These are phyloP conservation scores for Brachycybe producta DNA, from an alignment of 2,888 invertebrate genomes.

Conservation along the genomic window DNA sequence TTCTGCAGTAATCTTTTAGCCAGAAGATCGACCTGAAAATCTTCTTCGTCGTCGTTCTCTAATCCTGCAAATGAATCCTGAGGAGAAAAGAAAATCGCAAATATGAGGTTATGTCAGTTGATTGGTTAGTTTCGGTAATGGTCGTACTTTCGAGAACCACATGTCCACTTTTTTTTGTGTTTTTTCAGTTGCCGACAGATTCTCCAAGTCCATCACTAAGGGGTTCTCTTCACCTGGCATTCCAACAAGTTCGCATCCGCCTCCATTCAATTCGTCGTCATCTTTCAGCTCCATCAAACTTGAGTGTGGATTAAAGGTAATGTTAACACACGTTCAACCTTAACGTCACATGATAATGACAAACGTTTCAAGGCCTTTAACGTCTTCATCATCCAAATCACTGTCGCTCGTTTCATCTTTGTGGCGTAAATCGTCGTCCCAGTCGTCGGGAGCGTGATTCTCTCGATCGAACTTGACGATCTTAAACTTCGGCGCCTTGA, in stretches of 20 bases:
- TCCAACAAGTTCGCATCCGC: slow-evolving; percentile 35
- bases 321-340: background rate
- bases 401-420: too few species aligned
- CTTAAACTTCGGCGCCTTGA: too few species aligned
- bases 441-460: too few species aligned
- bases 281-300: slow-evolving; percentile 17
- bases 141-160: slow-evolving; percentile 61
- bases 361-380: background rate
- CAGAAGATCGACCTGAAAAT: slow-evolving; percentile 43
- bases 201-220: slow-evolving; percentile 64
- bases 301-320: background rate
- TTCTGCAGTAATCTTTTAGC: slow-evolving; percentile 1
- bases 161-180: slow-evolving; percentile 56
- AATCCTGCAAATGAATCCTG: slow-evolving; percentile 62
- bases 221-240: slow-evolving; percentile 37
- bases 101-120: slow-evolving; percentile 8
- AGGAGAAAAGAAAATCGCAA: slow-evolving; percentile 20
- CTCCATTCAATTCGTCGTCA: slow-evolving; percentile 39
- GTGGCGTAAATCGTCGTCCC: too few species aligned
- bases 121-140: background rate
- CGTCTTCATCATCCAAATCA: slow-evolving; percentile 1
- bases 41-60: slow-evolving; percentile 71
- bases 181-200: slow-evolving; percentile 41
- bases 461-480: too few species aligned
- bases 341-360: too few species aligned